Conservation (phyloP, 2,113 vertebrate genomes). For the Pedionomus torquatus region DNA sequence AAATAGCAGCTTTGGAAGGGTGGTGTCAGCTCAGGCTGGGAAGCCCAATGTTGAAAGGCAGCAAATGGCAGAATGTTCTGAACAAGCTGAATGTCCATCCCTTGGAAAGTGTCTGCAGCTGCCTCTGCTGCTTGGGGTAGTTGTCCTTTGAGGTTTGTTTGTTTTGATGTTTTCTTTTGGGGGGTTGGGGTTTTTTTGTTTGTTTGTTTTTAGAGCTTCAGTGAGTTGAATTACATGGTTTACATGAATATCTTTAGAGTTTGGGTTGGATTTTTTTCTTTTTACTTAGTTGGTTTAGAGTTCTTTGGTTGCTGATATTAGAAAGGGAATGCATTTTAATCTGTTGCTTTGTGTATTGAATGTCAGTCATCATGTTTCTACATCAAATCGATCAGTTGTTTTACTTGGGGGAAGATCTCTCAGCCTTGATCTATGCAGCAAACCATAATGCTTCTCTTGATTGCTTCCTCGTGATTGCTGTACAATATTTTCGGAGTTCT, state of each 20-base stretch:
- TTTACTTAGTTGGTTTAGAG: not conserved
- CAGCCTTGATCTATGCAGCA: not conserved
- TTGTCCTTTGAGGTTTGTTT: not conserved
- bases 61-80: not conserved
- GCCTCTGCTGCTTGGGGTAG: not conserved
- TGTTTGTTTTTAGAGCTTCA: not conserved
- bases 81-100: not conserved
- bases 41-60: not conserved
- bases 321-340: not conserved
- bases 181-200: too few species aligned
- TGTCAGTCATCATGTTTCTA: not conserved
- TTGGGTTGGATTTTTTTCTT: not conserved
- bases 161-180: too few species aligned
- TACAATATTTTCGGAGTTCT: not conserved
- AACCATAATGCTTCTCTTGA: not conserved
- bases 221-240: not conserved
- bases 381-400: not conserved
- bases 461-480: not conserved
- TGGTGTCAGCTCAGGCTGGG: not conserved
- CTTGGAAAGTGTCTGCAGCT: not conserved
- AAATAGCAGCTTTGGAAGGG: not conserved
- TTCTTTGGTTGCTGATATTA: not conserved
- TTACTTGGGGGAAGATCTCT: not conserved
- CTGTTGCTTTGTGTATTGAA: not conserved
- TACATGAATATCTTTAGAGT: not conserved